A percentile compares a stretch with the other conserved stretches of the same genome.
phyloP scores from a whole-genome alignment of 2,797 vertebrate genomes.

The Holocentrus rufus region DNA sequence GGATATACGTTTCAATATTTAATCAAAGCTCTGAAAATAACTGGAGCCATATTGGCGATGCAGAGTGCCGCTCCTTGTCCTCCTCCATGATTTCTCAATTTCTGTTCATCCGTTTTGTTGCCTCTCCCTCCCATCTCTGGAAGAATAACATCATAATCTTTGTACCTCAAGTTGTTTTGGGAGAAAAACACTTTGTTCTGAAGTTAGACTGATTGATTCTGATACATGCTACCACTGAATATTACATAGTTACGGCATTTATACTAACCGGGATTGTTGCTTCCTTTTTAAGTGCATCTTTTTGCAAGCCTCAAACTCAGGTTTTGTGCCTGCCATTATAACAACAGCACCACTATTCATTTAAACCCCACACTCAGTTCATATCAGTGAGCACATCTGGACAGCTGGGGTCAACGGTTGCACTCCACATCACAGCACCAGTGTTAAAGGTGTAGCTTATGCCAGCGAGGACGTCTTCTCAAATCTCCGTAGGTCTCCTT shows the following conservation, averaged over 20 bases:
- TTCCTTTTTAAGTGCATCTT: too few relatives aligned
- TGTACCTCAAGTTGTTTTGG: not conserved
- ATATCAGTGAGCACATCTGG: not conserved
- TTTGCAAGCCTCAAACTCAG: too few relatives aligned
- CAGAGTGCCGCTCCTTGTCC: not conserved
- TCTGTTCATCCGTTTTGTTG: not conserved
- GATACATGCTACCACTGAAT: too few relatives aligned
- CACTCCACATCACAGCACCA: not conserved
- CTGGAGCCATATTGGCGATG: not conserved
- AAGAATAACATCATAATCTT: not conserved
- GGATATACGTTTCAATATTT: not conserved
- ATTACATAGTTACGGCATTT: too few relatives aligned
- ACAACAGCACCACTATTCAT: too few relatives aligned
- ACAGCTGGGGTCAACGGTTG: not conserved
- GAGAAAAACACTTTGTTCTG: too few relatives aligned
- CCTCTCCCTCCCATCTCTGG: not conserved
- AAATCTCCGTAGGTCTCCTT: not conserved
- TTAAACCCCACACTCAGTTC: too few relatives aligned
- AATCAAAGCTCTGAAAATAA: not conserved
- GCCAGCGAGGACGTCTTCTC: not conserved
- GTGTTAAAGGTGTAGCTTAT: not conserved
- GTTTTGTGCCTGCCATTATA: too few relatives aligned
- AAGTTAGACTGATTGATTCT: too few relatives aligned
- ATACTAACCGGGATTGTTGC: too few relatives aligned
- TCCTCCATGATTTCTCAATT: not conserved